These are phyloP conservation scores for Anhinga anhinga DNA, from an alignment of 2,113 vertebrate genomes.

Conservation along the genomic window DNA sequence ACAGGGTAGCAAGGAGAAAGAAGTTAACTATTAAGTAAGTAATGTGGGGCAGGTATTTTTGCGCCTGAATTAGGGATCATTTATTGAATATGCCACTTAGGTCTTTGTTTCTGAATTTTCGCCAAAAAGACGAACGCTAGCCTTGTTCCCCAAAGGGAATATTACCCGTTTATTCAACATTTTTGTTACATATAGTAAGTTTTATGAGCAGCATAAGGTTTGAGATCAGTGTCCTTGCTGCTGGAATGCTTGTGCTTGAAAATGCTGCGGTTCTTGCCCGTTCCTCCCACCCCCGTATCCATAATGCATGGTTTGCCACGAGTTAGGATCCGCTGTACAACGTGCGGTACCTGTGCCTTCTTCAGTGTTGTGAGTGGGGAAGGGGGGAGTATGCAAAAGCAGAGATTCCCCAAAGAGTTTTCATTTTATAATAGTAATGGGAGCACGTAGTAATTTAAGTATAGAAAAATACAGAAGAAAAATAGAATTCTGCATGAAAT, in stretches of 20 bases:
- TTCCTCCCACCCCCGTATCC: slow-evolving; percentile 21
- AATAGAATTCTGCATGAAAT: slow-evolving; percentile 45
- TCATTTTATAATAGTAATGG: slow-evolving; percentile 16
- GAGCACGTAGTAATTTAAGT: neutral
- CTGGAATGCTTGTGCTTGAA: slow-evolving; percentile 29
- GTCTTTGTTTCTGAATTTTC: neutral
- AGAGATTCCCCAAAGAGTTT: slow-evolving; percentile 2
- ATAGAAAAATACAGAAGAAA: slow-evolving; percentile 36
- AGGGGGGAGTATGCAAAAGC: neutral
- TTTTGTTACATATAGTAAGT: neutral
- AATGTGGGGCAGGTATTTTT: neutral
- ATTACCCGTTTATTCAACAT: neutral
- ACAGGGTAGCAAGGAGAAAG: neutral
- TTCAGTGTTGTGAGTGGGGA: neutral
- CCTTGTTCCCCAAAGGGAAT: neutral
- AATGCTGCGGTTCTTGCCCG: slow-evolving; percentile 28
- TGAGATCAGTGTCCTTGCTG: neutral
- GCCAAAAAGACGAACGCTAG: neutral
- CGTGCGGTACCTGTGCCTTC: neutral
- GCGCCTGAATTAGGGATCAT: neutral
- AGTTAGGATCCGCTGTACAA: slow-evolving; percentile 5
- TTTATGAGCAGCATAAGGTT: neutral
- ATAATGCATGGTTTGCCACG: slow-evolving; percentile 42
- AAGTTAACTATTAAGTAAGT: neutral
- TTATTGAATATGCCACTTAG: neutral